Evolutionary conservation across 2,888 invertebrate species (phyloP).

Genomic region (Hybos culiciformis): DNA sequence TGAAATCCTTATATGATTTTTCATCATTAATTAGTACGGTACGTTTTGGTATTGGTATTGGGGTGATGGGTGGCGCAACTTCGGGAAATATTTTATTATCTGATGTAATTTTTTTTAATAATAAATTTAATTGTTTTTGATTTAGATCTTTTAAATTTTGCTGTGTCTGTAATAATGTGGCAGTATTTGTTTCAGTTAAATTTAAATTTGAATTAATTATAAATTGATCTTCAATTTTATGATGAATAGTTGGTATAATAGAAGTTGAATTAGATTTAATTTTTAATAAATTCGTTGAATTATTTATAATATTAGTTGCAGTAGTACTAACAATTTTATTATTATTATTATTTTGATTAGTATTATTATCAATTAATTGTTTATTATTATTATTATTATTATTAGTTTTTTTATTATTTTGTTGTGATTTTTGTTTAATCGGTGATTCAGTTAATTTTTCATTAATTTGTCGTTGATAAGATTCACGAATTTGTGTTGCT

Average conservation of each 20-base stretch:
- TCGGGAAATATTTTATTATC: too few species aligned
- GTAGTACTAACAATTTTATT: not conserved
- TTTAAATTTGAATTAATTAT: too few species aligned
- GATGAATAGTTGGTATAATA: not conserved
- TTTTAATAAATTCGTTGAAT: not conserved
- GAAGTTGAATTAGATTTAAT: not conserved
- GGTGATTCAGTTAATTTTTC: slow-evolving; percentile 26
- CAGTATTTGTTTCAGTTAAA: too few species aligned
- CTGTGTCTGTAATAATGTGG: too few species aligned
- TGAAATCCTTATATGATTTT: not conserved
- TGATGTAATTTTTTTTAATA: too few species aligned
- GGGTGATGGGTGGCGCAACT: too few species aligned
- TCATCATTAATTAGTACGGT: too few species aligned
- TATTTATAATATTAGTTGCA: slow-evolving; percentile 14
- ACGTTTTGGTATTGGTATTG: too few species aligned
- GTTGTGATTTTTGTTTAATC: slow-evolving; percentile 34
- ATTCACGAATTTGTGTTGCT: slow-evolving; percentile 31
- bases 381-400: slow-evolving; percentile 8
- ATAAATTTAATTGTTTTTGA: too few species aligned
- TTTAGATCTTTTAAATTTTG: too few species aligned
- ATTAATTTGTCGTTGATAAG: slow-evolving; percentile 33
- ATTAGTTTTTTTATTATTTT: slow-evolving; percentile 28
- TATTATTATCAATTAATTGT: not conserved
- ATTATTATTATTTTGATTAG: not conserved
- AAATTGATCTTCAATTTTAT: too few species aligned